Base-by-base conservation (phyloP, 2,888 invertebrate species). In the Dynastes grantii region DNA sequence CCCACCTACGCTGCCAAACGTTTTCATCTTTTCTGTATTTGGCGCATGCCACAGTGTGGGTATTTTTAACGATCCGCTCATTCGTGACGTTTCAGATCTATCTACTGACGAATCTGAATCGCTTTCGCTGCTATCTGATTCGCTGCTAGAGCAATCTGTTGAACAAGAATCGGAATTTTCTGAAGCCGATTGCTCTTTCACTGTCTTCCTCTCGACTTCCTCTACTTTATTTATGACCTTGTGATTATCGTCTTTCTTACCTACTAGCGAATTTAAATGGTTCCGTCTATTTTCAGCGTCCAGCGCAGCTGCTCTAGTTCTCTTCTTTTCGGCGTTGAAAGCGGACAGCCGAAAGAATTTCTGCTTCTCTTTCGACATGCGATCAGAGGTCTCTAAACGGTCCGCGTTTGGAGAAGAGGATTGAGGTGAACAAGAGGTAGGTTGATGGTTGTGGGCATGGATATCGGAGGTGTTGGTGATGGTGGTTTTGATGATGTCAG, bases 351-450 rank as follows among this genome's bases (percentile, higher is more conserved):
- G 91, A 91, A 96, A 96, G 91, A 95, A 95, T 90, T 95, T 95
- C 90, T 95, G 95, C 89, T 95, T 96, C 91, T 96, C 95, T 90
- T 95, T 95, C 83, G 95, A 95, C 92, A 95, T 95, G 88, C 92
- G 92, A 89, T 95, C 95, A 89, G 93, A 91, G 87, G 92, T 92
- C 86, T 91, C 91, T 84, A 91, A 90, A 83, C 90, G 90, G 73
- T 85, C 86, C 75, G 83, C 83, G 82, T 83, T 83, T 64, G 83
- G 81, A 81, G 82, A 82, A 83, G 82, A 81, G 79, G 81, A 79
- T 81, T 79, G 78, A 77, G 82, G 80, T 84, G 81, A 75, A 45
- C 61, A 75, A 75, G 73, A 80, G 81, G 80, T 80, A 83, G 81
- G 65, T 83, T 71, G 78, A 55, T 53, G 78, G 78, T 76, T 67